A percentile compares a stretch with the other conserved stretches of the same genome.
These are phyloP conservation scores for Rousettus madagascariensis DNA, from an alignment of 2,797 vertebrate genomes.

Conservation along the genomic window DNA sequence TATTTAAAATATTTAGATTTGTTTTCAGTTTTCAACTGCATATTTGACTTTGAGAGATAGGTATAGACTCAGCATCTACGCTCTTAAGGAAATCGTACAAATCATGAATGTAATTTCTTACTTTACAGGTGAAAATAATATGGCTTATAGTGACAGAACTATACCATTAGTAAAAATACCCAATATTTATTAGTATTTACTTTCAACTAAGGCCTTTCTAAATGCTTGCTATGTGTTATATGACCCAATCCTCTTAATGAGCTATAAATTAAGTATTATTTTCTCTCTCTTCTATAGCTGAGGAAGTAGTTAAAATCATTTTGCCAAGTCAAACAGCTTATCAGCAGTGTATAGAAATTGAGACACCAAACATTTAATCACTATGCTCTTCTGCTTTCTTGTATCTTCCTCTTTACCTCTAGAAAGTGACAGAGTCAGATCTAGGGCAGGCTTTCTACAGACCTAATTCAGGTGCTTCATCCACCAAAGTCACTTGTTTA, in stretches of 20 bases:
- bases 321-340: not conserved
- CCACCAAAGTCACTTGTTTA: not conserved
- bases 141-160: not conserved
- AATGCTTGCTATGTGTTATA: not conserved
- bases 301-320: constrained; percentile 4
- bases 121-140: not conserved
- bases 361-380: not conserved
- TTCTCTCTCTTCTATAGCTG: not conserved
- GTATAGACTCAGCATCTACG: not conserved
- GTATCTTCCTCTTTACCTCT: not conserved
- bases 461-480: not conserved
- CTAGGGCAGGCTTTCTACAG: not conserved
- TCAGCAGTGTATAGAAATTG: not conserved
- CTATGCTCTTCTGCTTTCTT: not conserved
- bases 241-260: not conserved
- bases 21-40: constrained; percentile 38
- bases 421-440: not conserved
- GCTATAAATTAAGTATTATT: not conserved
- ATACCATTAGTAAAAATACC: not conserved
- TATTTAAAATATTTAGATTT: constrained; percentile 29
- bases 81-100: not conserved
- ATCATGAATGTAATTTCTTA: not conserved
- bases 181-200: not conserved
- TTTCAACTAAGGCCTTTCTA: not conserved
- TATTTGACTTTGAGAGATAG: constrained; percentile 20